Evolutionary conservation across 2,113 vertebrate species (phyloP).

Genomic region (Colius striatus): DNA sequence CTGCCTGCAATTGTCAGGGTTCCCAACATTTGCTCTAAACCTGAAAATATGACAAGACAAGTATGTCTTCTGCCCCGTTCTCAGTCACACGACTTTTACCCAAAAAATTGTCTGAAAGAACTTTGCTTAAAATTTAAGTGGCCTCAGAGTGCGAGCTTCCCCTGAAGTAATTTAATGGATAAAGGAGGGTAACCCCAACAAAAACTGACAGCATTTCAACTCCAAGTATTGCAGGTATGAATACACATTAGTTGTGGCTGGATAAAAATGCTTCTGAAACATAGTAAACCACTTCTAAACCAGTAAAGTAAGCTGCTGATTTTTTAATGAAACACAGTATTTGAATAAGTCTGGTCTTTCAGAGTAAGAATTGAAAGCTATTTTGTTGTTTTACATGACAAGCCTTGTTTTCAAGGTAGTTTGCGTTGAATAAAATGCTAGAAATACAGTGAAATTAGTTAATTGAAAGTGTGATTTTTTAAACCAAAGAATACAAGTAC

Average conservation of each 20-base stretch:
- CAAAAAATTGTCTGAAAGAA: background rate
- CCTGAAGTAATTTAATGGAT: background rate
- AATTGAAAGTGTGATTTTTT: background rate
- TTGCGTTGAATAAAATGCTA: background rate
- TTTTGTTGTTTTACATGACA: background rate
- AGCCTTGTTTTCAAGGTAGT: background rate
- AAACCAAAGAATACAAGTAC: background rate
- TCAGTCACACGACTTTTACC: background rate
- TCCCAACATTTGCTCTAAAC: background rate
- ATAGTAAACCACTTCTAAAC: background rate
- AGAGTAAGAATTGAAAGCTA: background rate
- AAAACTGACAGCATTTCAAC: background rate
- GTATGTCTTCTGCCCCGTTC: background rate
- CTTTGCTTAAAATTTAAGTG: constrained; percentile 14
- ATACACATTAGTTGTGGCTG: background rate
- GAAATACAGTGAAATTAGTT: background rate
- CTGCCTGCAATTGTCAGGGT: background rate
- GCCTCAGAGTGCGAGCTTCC: background rate
- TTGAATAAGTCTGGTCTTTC: background rate
- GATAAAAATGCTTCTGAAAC: background rate
- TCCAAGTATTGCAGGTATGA: background rate
- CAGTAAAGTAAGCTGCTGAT: background rate
- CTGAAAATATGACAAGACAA: background rate
- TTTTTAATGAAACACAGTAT: background rate
- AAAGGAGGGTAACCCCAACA: constrained; percentile 25